These are phyloP conservation scores for Slavum lentiscoides DNA, from an alignment of 2,888 invertebrate genomes.

Conservation along the genomic window DNA sequence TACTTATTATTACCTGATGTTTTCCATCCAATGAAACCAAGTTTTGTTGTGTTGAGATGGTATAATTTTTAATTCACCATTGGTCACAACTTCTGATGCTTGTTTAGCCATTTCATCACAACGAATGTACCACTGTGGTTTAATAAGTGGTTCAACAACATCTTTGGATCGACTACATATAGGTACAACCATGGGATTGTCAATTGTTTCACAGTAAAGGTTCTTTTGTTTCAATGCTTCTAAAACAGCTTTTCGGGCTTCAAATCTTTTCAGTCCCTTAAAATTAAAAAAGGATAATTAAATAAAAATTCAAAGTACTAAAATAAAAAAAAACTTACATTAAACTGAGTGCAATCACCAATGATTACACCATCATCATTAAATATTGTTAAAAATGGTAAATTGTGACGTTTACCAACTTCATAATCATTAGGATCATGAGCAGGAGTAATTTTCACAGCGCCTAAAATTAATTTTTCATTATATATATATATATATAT, in stretches of 20 bases:
- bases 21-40: constrained; percentile 96
- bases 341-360: constrained; percentile 76
- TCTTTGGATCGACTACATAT: constrained; percentile 95
- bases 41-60: constrained; percentile 89
- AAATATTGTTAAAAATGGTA: constrained; percentile 86
- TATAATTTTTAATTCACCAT: constrained; percentile 82
- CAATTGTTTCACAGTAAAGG: constrained; percentile 77
- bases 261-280: constrained; percentile 87
- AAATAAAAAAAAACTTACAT: constrained; percentile 62
- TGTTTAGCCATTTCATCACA: constrained; percentile 86
- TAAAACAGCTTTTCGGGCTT: constrained; percentile 81
- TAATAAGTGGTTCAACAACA: constrained; percentile 92
- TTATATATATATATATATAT: too few species aligned
- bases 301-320: constrained; percentile 4
- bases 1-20: constrained; percentile 68
- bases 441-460: constrained; percentile 98
- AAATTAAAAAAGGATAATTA: constrained; percentile 35
- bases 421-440: constrained; percentile 98
- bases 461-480: constrained; percentile 66
- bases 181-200: constrained; percentile 96
- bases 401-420: constrained; percentile 83
- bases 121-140: constrained; percentile 95
- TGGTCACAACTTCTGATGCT: constrained; percentile 78
- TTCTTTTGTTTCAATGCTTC: constrained; percentile 72
- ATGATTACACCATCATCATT: constrained; percentile 87